Conservation (phyloP, 2,888 invertebrate species). For the Leucoma salicis region DNA sequence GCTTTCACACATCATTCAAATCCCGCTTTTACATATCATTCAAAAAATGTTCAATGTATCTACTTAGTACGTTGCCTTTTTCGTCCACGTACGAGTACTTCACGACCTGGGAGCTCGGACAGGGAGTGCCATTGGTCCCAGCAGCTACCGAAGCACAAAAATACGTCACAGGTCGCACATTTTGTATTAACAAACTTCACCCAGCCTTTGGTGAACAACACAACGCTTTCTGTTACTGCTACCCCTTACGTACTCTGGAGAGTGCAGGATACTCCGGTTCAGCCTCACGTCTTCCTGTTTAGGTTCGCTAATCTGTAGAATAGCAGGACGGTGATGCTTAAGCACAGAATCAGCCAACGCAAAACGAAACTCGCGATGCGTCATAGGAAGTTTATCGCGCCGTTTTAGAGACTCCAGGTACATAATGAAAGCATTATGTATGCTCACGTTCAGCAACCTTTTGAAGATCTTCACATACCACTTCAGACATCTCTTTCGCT, state of each 20-base stretch:
- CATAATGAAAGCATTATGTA: slow-evolving; percentile 1
- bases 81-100: neutral
- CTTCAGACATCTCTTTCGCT: neutral
- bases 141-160: neutral
- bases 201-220: slow-evolving; percentile 1
- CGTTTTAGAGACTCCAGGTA: slow-evolving; percentile 6
- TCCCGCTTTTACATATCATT: too few species aligned
- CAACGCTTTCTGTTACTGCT: slow-evolving; percentile 8
- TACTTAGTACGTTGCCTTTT: neutral
- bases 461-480: slow-evolving; percentile 6
- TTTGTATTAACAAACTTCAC: slow-evolving; percentile 5
- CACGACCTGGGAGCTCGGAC: neutral
- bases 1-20: too few species aligned
- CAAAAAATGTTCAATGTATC: too few species aligned
- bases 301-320: neutral
- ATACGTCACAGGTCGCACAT: slow-evolving; percentile 1
- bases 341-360: slow-evolving; percentile 10
- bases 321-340: neutral
- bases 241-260: slow-evolving; percentile 5
- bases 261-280: slow-evolving; percentile 12
- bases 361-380: slow-evolving; percentile 16
- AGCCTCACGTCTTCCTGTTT: slow-evolving; percentile 5
- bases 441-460: neutral
- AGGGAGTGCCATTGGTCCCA: neutral
- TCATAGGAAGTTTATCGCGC: neutral